Evolutionary conservation across 92 coral and sea anemone species (phyloP).

Genomic region (Zoanthus sociatus): DNA sequence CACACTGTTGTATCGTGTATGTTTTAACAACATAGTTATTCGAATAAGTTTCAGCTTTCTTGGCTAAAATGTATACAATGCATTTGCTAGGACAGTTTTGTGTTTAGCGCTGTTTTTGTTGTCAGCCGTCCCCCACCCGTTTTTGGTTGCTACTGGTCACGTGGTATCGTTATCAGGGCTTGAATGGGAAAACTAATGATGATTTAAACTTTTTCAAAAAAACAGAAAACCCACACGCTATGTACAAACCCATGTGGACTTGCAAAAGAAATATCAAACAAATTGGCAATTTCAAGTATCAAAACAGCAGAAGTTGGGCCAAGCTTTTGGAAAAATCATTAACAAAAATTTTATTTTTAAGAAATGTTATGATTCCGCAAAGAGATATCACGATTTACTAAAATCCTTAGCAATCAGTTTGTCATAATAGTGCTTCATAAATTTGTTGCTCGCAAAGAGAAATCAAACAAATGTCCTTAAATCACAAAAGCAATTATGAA

Average conservation of each 20-base stretch:
- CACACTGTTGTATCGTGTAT: no score
- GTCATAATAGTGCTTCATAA: background rate
- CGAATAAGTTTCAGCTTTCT: no score
- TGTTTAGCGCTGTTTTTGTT: no score
- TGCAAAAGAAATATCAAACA: background rate
- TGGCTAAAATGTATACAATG: no score
- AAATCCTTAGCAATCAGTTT: background rate
- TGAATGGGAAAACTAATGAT: background rate
- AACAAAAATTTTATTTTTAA: background rate
- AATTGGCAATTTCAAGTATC: background rate
- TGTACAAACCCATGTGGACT: background rate
- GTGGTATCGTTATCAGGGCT: background rate
- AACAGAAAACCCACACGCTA: background rate
- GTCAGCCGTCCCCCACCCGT: background rate
- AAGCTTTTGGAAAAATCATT: background rate
- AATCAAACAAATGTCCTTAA: background rate
- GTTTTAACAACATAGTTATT: no score
- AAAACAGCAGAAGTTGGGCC: background rate
- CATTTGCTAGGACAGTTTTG: no score
- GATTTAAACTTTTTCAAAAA: background rate
- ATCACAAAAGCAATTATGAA: background rate
- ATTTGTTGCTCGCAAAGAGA: background rate
- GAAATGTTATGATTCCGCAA: background rate
- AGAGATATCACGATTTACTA: background rate
- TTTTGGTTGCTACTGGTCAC: slow-evolving; percentile 35